Evolutionary conservation across 2,797 vertebrate species (phyloP).

Genomic region (Lacerta viridis): DNA sequence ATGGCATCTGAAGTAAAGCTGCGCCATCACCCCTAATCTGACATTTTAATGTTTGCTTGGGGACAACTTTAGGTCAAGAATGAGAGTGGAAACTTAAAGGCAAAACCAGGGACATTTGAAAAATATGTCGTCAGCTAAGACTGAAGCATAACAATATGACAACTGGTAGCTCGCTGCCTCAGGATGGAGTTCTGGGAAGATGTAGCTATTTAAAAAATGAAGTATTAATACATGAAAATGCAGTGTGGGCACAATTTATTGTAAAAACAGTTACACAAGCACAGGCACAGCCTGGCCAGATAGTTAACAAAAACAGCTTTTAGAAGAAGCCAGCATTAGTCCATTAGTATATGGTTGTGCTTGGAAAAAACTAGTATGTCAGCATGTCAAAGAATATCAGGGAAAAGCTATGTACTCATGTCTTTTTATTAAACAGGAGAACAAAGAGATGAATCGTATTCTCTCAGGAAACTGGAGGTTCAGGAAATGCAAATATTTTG

Average conservation of each 20-base stretch:
- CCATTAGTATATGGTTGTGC: conserved; percentile 60
- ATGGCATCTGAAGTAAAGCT: conserved; percentile 38
- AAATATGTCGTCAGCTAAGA: conserved; percentile 73
- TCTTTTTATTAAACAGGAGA: conserved; percentile 22
- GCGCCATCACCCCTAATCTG: conserved; percentile 22
- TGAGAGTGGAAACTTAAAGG: conserved; percentile 60
- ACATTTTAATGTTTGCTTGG: conserved; percentile 60
- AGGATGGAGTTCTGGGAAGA: conserved; percentile 63
- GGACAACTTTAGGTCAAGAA: conserved; percentile 57
- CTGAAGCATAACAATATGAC: conserved; percentile 69
- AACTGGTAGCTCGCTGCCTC: conserved; percentile 67
- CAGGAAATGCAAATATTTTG: neutral
- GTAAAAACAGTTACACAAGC: conserved; percentile 60
- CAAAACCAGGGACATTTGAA: conserved; percentile 68
- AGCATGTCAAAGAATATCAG: conserved; percentile 64
- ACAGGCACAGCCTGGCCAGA: conserved; percentile 52
- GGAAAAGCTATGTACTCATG: conserved; percentile 43
- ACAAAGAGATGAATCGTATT: conserved; percentile 56
- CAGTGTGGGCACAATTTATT: conserved; percentile 55
- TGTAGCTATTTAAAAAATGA: conserved; percentile 57
- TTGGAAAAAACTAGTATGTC: conserved; percentile 53
- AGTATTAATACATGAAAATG: conserved; percentile 58
- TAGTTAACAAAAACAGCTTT: conserved; percentile 13
- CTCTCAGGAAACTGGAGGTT: conserved; percentile 33
- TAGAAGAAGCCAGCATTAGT: conserved; percentile 42